Percentiles rank a stretch among this genome's conserved stretches.
Evolutionary conservation across 2,113 vertebrate genomes (phyloP).

Genomic region (Probosciger aterrimus): DNA sequence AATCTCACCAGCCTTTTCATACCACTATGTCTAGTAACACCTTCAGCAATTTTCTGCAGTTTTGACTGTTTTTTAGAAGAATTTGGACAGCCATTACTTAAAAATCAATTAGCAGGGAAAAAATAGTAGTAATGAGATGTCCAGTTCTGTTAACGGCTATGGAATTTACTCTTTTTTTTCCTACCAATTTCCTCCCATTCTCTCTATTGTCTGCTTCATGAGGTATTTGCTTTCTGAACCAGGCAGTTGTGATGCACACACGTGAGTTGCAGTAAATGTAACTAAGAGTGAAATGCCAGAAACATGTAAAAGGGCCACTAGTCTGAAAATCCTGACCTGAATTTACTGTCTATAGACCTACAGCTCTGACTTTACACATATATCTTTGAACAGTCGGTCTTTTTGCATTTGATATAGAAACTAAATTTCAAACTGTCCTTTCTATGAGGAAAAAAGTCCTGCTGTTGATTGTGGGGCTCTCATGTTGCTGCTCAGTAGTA

Average conservation of each 20-base stretch:
- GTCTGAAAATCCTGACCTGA: background rate
- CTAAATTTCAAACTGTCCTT: background rate
- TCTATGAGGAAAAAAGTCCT: background rate
- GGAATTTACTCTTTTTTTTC: background rate
- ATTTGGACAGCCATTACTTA: background rate
- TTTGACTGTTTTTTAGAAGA: background rate
- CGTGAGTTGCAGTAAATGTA: background rate
- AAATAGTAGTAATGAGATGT: background rate
- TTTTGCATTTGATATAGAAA: background rate
- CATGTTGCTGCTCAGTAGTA: background rate
- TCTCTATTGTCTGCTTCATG: background rate
- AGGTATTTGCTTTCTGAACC: background rate
- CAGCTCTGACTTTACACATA: background rate
- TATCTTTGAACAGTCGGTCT: background rate
- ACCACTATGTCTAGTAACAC: background rate
- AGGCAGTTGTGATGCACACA: fast-evolving
- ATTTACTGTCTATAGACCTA: background rate
- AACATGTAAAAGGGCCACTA: background rate
- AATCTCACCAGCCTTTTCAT: background rate
- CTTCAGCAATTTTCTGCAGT: background rate
- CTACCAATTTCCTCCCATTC: background rate
- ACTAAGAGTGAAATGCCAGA: background rate
- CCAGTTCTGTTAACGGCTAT: background rate
- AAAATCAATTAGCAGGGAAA: background rate
- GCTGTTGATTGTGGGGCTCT: background rate